Base-by-base conservation (phyloP, 2,797 vertebrate genomes). In the Pangasius mekongensis region DNA sequence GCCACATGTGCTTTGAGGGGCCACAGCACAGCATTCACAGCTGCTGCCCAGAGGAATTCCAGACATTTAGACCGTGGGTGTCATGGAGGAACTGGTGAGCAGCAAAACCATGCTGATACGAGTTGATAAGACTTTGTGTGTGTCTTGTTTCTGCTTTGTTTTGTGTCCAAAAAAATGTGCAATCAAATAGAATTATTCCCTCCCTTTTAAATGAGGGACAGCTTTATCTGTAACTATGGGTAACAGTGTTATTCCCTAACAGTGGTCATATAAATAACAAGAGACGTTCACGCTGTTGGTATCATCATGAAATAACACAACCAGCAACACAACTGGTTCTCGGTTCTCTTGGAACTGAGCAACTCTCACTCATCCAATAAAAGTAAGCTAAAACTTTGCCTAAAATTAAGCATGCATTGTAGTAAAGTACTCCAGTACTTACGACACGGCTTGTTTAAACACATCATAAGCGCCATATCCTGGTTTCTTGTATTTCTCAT, bases 391-490 rank as follows among this genome's bases (percentile, higher is more conserved):
- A 47, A 82, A 64, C 58, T 6, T 16, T 18, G 27, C 24, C 7
- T 83, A 30, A 47, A 47, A n/a, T 47, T 20, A 64, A 47, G 22
- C 58, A 43, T 4, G 54, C 20, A 5, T 83, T 22, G 24, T 11
- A 20, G 1, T 30, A 69, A 10, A 54, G 20, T n/a, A n/a, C 5
- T 6, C 7, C 33, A n/a, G 36, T 27, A 95, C 98, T 98, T 96
- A 99, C 99, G 99, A 98, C 76, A 99, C 99, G 3, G 98, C 99
- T 86, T 99, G 98, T 91, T 99, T 99, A 95, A 99, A 99, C 83
- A 98, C 98, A 86, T 99, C 99, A 0, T 99, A 99, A 69, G 99
- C 99, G 9, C 99, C 99, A n/a, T 99, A 99, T 94, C 99, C 99
- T 0, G 98, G 98, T 85, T 97, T 96, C 94, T 98, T 99, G 96